Percentiles rank a stretch among this genome's conserved stretches.
Conservation (phyloP, 92 coral and sea anemone species). For the Pocillopora grandis region DNA sequence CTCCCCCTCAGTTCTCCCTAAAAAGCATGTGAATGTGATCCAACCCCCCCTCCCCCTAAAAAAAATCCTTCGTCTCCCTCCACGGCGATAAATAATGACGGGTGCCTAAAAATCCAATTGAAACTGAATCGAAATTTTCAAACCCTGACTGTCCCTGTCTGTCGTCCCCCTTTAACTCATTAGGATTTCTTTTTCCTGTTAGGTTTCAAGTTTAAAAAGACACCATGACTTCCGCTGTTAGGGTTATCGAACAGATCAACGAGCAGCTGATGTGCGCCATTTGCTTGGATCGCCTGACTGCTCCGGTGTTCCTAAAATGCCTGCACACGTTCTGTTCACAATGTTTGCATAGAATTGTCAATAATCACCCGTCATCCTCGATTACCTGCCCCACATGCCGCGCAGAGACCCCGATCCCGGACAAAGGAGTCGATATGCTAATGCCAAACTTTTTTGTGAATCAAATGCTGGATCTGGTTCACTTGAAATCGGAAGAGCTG, state of each 20-base stretch:
- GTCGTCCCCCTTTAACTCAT: not conserved
- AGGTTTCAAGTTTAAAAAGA: slow-evolving; percentile 12
- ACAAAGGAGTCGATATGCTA: slow-evolving; percentile 71
- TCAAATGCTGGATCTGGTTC: slow-evolving; percentile 85
- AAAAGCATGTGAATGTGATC: too few relatives aligned
- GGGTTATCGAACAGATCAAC: slow-evolving; percentile 91
- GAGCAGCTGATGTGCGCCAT: slow-evolving; percentile 95
- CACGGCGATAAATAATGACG: too few relatives aligned
- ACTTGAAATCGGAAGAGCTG: slow-evolving; percentile 80
- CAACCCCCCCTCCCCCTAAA: not conserved
- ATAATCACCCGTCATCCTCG: slow-evolving; percentile 70
- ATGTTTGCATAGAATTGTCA: slow-evolving; percentile 84
- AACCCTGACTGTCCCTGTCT: too few relatives aligned
- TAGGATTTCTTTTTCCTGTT: not conserved
- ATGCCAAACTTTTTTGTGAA: slow-evolving; percentile 87
- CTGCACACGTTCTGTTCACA: slow-evolving; percentile 93
- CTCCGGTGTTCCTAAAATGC: slow-evolving; percentile 83
- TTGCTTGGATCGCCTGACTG: slow-evolving; percentile 82
- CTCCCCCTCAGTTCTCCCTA: too few relatives aligned
- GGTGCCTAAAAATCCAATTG: too few relatives aligned
- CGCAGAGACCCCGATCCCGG: slow-evolving; percentile 71
- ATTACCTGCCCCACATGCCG: slow-evolving; percentile 89
- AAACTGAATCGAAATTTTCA: too few relatives aligned
- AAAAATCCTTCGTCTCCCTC: not conserved
- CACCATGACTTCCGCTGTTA: slow-evolving; percentile 80